Base-by-base conservation (phyloP, 2,797 vertebrate species). In the Aythya fuligula region DNA sequence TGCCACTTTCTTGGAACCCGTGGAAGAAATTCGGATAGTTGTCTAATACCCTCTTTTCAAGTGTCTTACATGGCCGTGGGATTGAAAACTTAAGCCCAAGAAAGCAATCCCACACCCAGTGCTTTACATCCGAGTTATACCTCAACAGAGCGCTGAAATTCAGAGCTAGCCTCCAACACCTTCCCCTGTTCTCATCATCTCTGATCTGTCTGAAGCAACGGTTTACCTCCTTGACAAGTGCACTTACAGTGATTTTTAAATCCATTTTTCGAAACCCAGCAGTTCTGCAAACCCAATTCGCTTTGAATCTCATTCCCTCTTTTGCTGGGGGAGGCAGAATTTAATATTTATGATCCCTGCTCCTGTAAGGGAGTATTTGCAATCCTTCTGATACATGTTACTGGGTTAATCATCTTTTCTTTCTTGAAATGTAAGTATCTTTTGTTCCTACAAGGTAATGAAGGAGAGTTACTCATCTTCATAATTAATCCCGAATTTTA, bases 401-500 rank as follows among this genome's bases (percentile, higher is more conserved):
- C 77, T 86, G 69, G 82, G 92, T 93, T 96, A 90, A 92, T 95
- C 38, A 90, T 87, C 74, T 95, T 93, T 95, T 87, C 82, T 94
- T 91, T 93, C 45, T 79, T 69, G 88, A 93, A 82, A 94, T 57
- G 11, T 67, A 86, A 74, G 69, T 87, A 86, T 80, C 87, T 92
- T 96, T 96, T 97, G 90, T 94, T 94, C 92, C 61, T 93, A 91
- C 77, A 82, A 95, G 69, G 83, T 92, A 95, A 91, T 66, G 80
- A 95, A 92, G 89, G 62, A 95, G 90, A 81, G 53, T 92, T 96
- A 95, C 76, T 95, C 89, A 91, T 93, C 92, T 95, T 86, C 71
- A 88, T 88, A 96, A 95, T 89, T 91, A 95, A 97, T 91, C 89
- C 75, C 90, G 90, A 93, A 95, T 95, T 96, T 97, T 95, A 97